phyloP scores from a whole-genome alignment of 2,113 vertebrate genomes.

The Dasyurus viverrinus region DNA sequence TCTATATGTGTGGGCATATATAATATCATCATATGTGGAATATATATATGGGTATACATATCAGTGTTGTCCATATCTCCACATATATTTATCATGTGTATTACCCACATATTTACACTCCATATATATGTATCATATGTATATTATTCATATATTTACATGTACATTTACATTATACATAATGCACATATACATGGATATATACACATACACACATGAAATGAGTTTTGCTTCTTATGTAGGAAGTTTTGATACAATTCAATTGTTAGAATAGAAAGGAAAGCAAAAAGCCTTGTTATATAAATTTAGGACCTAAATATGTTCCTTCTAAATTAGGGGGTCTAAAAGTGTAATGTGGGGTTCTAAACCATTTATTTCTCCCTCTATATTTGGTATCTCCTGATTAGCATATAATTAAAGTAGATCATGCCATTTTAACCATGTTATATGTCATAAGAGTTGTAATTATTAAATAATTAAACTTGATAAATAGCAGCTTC shows the following conservation, averaged over 20 bases:
- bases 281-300: constrained; percentile 1
- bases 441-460: constrained; percentile 53
- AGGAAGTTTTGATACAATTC: neutral
- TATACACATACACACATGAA: neutral
- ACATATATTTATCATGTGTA: too few species aligned
- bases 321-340: constrained; percentile 12
- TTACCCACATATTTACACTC: too few species aligned
- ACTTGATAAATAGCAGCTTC: constrained; percentile 57
- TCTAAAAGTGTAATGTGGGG: constrained; percentile 9
- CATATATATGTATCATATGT: too few species aligned
- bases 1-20: neutral
- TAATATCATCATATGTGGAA: neutral
- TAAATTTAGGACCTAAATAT: neutral
- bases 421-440: constrained; percentile 34
- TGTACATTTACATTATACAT: too few species aligned
- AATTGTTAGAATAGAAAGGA: neutral
- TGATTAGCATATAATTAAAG: constrained; percentile 40
- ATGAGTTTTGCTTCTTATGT: constrained; percentile 23
- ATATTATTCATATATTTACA: too few species aligned
- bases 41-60: neutral
- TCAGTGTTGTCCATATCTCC: neutral
- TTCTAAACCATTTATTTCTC: constrained; percentile 56
- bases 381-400: constrained; percentile 53
- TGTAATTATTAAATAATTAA: constrained; percentile 68
- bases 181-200: too few species aligned